These are phyloP conservation scores for Ricordea florida DNA, from an alignment of 92 coral and sea anemone genomes.

Conservation along the genomic window DNA sequence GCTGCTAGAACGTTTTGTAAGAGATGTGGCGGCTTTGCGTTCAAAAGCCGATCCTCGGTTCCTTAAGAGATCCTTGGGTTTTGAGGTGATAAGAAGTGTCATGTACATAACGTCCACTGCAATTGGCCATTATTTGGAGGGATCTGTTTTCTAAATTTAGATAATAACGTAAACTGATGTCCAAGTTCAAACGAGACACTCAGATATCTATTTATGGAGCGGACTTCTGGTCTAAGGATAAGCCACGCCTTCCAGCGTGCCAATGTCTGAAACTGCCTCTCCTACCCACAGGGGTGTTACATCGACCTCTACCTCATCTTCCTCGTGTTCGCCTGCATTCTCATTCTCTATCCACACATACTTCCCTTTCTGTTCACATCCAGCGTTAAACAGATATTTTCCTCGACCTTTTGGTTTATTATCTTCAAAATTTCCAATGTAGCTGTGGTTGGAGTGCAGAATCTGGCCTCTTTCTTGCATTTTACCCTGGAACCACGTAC, in stretches of 20 bases:
- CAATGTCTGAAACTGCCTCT: constrained; percentile 48
- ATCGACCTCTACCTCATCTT: constrained; percentile 45
- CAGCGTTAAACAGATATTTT: constrained; percentile 69
- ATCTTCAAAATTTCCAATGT: constrained; percentile 60
- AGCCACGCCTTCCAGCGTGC: constrained; percentile 3
- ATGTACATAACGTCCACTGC: too few species aligned
- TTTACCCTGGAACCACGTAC: constrained; percentile 80
- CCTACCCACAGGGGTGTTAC: constrained; percentile 75
- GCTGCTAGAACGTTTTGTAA: too few species aligned
- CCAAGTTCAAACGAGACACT: too few species aligned
- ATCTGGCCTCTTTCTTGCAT: constrained; percentile 79
- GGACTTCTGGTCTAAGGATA: too few species aligned
- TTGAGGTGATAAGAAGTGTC: too few species aligned
- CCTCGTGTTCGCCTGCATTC: constrained; percentile 46
- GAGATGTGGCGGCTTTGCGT: too few species aligned
- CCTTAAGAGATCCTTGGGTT: too few species aligned
- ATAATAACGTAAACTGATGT: too few species aligned
- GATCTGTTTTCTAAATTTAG: too few species aligned
- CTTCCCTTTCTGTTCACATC: constrained; percentile 78
- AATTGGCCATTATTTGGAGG: too few species aligned
- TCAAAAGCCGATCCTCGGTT: too few species aligned
- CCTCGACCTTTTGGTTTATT: constrained; percentile 74
- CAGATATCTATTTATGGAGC: too few species aligned
- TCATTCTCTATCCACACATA: constrained; percentile 68
- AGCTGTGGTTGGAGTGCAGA: constrained; percentile 78